Conservation (phyloP, 2,888 invertebrate genomes). For the Pheosia tremula region DNA sequence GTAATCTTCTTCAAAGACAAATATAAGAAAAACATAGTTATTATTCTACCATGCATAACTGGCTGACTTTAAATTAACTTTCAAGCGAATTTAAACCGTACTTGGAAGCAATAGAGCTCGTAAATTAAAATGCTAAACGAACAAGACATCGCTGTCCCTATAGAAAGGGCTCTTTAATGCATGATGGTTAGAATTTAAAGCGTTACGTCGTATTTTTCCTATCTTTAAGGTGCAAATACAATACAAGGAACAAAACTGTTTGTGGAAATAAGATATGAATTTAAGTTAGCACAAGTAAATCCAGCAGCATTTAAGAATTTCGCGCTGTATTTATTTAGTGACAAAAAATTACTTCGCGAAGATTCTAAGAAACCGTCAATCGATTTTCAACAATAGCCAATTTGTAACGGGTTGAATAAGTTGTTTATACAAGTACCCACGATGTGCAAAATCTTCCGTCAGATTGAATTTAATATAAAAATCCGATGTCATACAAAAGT, state of each 20-base stretch:
- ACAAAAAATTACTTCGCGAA: slow-evolving; percentile 37
- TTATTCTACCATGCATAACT: slow-evolving; percentile 49
- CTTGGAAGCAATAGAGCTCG: background rate
- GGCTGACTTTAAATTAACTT: slow-evolving; percentile 16
- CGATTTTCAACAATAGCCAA: slow-evolving; percentile 53
- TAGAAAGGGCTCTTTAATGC: slow-evolving; percentile 44
- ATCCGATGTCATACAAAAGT: slow-evolving; percentile 48
- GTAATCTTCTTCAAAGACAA: slow-evolving; percentile 78
- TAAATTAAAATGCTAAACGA: slow-evolving; percentile 11
- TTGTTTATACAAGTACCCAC: slow-evolving; percentile 64
- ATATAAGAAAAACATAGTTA: slow-evolving; percentile 77
- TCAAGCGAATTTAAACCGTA: slow-evolving; percentile 37
- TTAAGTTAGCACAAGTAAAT: slow-evolving; percentile 9
- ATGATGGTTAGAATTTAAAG: slow-evolving; percentile 57
- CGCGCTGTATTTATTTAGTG: slow-evolving; percentile 47
- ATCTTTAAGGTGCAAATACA: slow-evolving; percentile 35
- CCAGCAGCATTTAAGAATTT: slow-evolving; percentile 25
- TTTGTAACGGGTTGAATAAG: slow-evolving; percentile 57
- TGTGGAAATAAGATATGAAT: slow-evolving; percentile 19
- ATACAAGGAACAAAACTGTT: slow-evolving; percentile 31
- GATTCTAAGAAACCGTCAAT: slow-evolving; percentile 52
- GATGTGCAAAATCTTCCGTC: slow-evolving; percentile 60
- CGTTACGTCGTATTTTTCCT: slow-evolving; percentile 46
- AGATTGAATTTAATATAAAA: slow-evolving; percentile 55
- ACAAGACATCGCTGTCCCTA: slow-evolving; percentile 13